Evolutionary conservation across 1,140 invertebrate genomes (phyloP), one percentile per base, ranked within the genome.

Genomic region (Lucilia sericata): DNA sequence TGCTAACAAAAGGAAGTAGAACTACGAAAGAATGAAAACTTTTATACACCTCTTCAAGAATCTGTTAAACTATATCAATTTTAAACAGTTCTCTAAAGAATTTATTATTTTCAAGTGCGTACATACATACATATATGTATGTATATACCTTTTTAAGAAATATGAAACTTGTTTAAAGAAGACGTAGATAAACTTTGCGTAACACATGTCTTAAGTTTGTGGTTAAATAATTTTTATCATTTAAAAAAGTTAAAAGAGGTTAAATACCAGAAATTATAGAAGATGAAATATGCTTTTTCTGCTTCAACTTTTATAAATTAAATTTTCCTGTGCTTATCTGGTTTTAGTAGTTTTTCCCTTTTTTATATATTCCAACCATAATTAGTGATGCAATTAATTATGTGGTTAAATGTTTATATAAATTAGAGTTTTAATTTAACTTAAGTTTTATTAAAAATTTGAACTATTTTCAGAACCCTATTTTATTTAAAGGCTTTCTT

Each of bases 311-410:
- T 51, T 51, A 51, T 51, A 51, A 51, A 51, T 51, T 51, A 51
- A 51, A 51, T 51, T 51, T 51, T 51, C n/a, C 5, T 55, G 13
- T 55, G 51, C 17, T 17, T 17, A 55, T 55, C 8, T 55, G 1
- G 13, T 55, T 55, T 55, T 12, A 12, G 42, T 12, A 55, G 51
- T 55, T 17, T 55, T 49, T 49, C 5, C 9, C 51, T 14, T 70
- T 21, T 70, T 14, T 60, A 14, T 60, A 60, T 21, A 0, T 70
- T 19, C 19, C 8, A 8, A 21, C 60, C 60, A 70, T 21, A 70
- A 70, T 70, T 70, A 70, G 60, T 70, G n/a, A 70, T 17, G 60
- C 60, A 21, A 70, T 70, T 70, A 70, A 70, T 21, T 70, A 70
- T 70, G 60, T 70, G n/a, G 60, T 70, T 70, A 70, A 70, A 21